Conservation (phyloP, 1,140 invertebrate genomes). For the Drosophila pandora region DNA sequence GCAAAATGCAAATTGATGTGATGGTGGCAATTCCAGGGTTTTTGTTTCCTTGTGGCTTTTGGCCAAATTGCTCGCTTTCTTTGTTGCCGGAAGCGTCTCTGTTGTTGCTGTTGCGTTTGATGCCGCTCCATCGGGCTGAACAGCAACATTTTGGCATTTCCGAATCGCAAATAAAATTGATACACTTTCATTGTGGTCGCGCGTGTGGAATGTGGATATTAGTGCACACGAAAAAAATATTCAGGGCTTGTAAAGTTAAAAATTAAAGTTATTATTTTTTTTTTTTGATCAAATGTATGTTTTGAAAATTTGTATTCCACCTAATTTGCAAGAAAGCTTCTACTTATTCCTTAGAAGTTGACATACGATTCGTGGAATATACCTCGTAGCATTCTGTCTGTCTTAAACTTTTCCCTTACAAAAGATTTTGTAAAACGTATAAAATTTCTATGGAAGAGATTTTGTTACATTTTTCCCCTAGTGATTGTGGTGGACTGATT, state of each 20-base stretch:
- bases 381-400: too few species aligned
- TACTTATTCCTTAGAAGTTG: too few species aligned
- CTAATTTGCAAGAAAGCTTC: too few species aligned
- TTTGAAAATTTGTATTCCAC: too few species aligned
- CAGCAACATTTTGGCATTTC: conserved; percentile 66
- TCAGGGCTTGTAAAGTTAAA: background rate
- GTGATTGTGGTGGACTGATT: conserved; percentile 11
- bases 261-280: too few species aligned
- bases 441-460: background rate
- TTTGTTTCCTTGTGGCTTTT: conserved; percentile 67
- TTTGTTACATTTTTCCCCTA: background rate
- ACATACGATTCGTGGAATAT: too few species aligned
- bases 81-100: conserved; percentile 36
- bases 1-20: conserved; percentile 73
- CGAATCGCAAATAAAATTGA: conserved; percentile 55
- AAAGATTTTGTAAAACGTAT: too few species aligned
- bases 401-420: too few species aligned
- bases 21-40: conserved; percentile 53
- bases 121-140: conserved; percentile 33
- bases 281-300: background rate
- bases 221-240: conserved; percentile 10
- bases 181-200: conserved; percentile 50
- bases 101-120: conserved; percentile 29
- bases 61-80: conserved; percentile 71
- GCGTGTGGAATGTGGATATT: conserved; percentile 15